Conservation (phyloP, 2,113 vertebrate genomes). For the Chrysemys picta region DNA sequence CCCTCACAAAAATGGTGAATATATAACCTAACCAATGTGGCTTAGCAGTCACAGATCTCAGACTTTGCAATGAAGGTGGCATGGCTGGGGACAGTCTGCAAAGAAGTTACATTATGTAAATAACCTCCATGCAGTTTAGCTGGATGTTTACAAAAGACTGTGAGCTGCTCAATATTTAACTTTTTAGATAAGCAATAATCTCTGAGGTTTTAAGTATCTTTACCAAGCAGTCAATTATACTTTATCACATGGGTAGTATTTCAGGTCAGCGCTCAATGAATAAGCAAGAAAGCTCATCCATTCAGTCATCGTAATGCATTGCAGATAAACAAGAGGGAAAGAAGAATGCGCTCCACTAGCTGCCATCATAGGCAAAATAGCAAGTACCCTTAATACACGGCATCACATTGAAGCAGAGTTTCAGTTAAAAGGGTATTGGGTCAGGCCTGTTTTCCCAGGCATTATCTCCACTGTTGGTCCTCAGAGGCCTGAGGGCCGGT, state of each 20-base stretch:
- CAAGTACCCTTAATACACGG: conserved; percentile 6
- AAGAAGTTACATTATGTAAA: background rate
- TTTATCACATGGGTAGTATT: background rate
- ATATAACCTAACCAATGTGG: background rate
- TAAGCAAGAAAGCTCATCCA: accelerated
- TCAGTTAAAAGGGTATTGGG: background rate
- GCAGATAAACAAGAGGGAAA: background rate
- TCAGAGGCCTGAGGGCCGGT: background rate
- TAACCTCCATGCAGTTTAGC: accelerated
- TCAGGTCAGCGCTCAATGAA: background rate
- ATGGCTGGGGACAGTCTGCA: background rate
- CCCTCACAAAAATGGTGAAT: background rate
- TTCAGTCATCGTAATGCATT: background rate
- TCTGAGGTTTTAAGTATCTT: accelerated
- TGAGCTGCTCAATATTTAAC: background rate
- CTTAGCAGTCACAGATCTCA: background rate
- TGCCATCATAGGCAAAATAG: background rate
- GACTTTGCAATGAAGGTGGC: background rate
- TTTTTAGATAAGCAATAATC: background rate
- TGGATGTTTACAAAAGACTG: background rate
- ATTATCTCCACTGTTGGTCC: background rate
- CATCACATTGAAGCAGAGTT: background rate
- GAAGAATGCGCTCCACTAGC: background rate
- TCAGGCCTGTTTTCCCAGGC: background rate
- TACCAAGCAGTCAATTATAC: background rate